phyloP scores from a whole-genome alignment of 2,888 invertebrate genomes.

The Anticlea derivata region DNA sequence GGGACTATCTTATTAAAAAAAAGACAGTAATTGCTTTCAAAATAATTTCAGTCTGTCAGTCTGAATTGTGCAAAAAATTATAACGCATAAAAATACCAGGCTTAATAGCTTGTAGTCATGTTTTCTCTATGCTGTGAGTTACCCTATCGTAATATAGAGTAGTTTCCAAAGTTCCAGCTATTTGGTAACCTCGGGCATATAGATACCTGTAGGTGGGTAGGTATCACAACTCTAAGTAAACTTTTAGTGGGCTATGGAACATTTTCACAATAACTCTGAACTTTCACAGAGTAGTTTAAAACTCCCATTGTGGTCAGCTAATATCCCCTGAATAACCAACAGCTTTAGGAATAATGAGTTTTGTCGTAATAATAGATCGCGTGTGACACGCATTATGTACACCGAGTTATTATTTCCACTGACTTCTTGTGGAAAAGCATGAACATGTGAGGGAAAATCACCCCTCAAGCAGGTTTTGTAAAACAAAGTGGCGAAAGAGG shows the following conservation, averaged over 20 bases:
- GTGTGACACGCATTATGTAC: conserved; percentile 36
- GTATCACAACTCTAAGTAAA: background rate
- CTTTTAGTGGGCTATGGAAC: conserved; percentile 1
- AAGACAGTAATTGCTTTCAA: no score
- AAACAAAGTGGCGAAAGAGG: background rate
- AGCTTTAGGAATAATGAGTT: conserved; percentile 29
- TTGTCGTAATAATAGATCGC: conserved; percentile 32
- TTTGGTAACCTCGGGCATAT: no score
- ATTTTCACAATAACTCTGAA: background rate
- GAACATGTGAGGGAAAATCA: conserved; percentile 12
- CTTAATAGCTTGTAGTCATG: no score
- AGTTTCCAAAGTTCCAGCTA: no score
- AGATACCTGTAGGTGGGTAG: no score
- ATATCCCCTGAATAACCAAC: conserved; percentile 30
- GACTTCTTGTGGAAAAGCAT: conserved; percentile 23
- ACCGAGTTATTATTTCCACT: conserved; percentile 20
- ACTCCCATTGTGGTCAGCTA: conserved; percentile 28
- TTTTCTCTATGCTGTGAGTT: no score
- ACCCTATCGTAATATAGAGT: no score
- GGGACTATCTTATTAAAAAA: no score
- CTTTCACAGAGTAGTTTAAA: conserved; percentile 18
- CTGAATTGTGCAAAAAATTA: no score
- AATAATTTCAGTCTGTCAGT: no score
- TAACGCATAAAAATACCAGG: no score
- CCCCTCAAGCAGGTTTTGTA: background rate